Evolutionary conservation across 2,113 vertebrate genomes (phyloP), one percentile per base, ranked within the genome.

Genomic region (Elgaria multicarinata): DNA sequence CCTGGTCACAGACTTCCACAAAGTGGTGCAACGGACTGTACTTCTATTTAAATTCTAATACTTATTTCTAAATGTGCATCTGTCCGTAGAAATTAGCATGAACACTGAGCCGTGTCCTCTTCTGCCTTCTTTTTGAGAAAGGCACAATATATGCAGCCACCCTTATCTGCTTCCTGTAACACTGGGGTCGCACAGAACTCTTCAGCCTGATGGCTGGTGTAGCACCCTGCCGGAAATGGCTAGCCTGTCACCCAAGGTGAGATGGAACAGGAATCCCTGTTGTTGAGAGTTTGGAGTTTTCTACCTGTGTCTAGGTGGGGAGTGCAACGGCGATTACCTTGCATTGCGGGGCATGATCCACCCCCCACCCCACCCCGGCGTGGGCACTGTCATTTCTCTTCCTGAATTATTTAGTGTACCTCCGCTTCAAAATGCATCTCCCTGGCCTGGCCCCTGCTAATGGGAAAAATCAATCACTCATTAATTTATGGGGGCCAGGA

Each of bases 381-480:
- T 5, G 26, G 87, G 92, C 87, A 92, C 91, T 22, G 58, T 97
- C 96, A 96, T 97, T 94, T 83, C 92, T 50, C 0, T 0, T 79
- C 0, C 50, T 97, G 94, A 96, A 97, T 97, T 96, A 97, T 97
- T 97, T 93, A 97, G 12, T 1, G 46, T 2, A 69, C 85, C 95
- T 96, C 88, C 67, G 91, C 87, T 94, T 89, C 90, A 88, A n/a
- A 93, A 95, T 74, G 75, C 93, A 91, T 88, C 93, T 92, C 94
- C 93, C 84, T 84, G 2, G 64, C 93, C 94, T 90, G 95, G 46
- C 85, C 88, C 72, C 79, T 14, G 78, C 95, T 96, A 96, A 97
- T 94, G 94, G 96, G 96, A 93, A 96, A 96, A 96, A 96, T 96
- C 93, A 8, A 97, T 96, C 94, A 86, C 18, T 96, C 94, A 53